Conservation (phyloP, 2,113 vertebrate genomes). For the Anoura caudifer region DNA sequence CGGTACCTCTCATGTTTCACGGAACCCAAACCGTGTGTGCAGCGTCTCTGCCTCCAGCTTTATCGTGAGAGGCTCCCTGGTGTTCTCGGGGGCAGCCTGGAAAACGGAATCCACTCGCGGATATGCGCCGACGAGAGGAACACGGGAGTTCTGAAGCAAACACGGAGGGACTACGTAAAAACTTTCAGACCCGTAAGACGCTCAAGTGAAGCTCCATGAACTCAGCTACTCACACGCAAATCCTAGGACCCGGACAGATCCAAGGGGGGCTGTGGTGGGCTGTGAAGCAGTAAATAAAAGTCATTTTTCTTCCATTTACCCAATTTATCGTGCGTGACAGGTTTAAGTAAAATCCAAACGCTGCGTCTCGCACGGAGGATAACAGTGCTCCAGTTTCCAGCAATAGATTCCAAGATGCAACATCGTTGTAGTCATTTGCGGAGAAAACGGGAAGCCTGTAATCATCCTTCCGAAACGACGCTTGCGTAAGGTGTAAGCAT, state of each 20-base stretch:
- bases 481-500: not conserved
- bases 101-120: not conserved
- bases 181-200: not conserved
- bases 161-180: not conserved
- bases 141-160: not conserved
- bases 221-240: not conserved
- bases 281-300: not conserved
- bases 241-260: not conserved
- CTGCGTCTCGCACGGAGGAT: not conserved
- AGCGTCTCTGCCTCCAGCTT: not conserved
- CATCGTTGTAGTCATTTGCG: not conserved
- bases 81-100: not conserved
- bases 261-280: not conserved
- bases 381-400: not conserved
- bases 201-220: not conserved
- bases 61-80: not conserved
- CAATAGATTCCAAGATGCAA: not conserved
- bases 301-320: not conserved
- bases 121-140: not conserved
- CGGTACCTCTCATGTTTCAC: not conserved
- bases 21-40: not conserved
- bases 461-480: not conserved
- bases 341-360: constrained; percentile 15
- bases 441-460: not conserved
- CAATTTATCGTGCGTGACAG: not conserved